phyloP scores from a whole-genome alignment of 92 coral and sea anemone genomes.

The Zoanthus sansibaricus region DNA sequence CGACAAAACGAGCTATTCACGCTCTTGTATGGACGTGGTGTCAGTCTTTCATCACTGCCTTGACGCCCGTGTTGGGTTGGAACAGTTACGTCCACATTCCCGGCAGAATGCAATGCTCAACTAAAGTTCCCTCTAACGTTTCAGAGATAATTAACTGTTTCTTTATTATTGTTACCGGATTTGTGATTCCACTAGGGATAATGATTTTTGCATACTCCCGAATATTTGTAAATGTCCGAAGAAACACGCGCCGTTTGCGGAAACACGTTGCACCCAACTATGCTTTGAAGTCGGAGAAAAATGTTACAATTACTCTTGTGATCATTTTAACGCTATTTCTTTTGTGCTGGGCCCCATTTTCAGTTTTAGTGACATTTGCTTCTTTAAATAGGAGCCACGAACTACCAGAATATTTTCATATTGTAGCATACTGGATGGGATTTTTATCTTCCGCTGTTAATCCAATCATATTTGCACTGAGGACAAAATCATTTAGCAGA shows the following conservation, averaged over 20 bases:
- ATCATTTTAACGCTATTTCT: slow-evolving; percentile 66
- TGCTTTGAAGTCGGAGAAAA: slow-evolving; percentile 56
- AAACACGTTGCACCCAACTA: slow-evolving; percentile 44
- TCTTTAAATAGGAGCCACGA: slow-evolving; percentile 43
- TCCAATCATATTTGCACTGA: slow-evolving; percentile 64
- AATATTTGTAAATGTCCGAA: slow-evolving; percentile 65
- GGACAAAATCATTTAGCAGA: slow-evolving; percentile 60
- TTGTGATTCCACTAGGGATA: slow-evolving; percentile 68
- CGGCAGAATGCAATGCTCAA: slow-evolving; percentile 72
- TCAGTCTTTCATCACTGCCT: slow-evolving; percentile 59
- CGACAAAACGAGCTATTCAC: slow-evolving; percentile 53
- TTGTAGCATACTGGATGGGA: slow-evolving; percentile 71
- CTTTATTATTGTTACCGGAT: slow-evolving; percentile 68
- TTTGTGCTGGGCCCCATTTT: slow-evolving; percentile 73
- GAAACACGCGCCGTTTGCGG: slow-evolving; percentile 62
- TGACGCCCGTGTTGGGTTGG: slow-evolving; percentile 70
- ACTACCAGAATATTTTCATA: slow-evolving; percentile 58
- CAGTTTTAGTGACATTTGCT: slow-evolving; percentile 60
- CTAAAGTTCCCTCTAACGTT: slow-evolving; percentile 53
- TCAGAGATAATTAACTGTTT: slow-evolving; percentile 64
- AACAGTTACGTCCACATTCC: slow-evolving; percentile 65
- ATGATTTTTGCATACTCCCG: slow-evolving; percentile 66
- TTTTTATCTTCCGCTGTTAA: slow-evolving; percentile 69
- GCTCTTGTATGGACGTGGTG: slow-evolving; percentile 67
- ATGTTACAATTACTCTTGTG: slow-evolving; percentile 59